phyloP scores from a whole-genome alignment of 2,113 vertebrate species.

The Paramisgurnus dabryanus region DNA sequence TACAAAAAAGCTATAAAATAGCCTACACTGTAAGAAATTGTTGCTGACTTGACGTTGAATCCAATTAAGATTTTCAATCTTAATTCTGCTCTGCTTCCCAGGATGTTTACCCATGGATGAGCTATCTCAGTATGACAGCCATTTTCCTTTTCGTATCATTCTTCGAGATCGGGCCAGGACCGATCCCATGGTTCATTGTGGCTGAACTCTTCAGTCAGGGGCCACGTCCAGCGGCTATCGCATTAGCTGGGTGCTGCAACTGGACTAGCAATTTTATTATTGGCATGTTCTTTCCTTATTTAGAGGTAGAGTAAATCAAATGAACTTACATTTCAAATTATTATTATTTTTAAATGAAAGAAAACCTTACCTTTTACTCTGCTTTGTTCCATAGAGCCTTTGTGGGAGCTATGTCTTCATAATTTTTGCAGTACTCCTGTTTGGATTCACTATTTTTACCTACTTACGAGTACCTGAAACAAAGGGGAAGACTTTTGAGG shows the following conservation, averaged over 20 bases:
- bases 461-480: slow-evolving; percentile 92
- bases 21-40: too few species aligned
- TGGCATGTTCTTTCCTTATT: slow-evolving; percentile 90
- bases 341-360: neutral
- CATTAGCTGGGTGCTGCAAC: slow-evolving; percentile 88
- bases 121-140: slow-evolving; percentile 86
- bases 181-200: slow-evolving; percentile 97
- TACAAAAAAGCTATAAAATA: too few species aligned
- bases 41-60: too few species aligned
- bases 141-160: slow-evolving; percentile 95
- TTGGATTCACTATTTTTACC: slow-evolving; percentile 81
- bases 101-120: slow-evolving; percentile 85
- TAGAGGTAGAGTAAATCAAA: slow-evolving; percentile 75
- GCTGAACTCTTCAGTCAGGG: slow-evolving; percentile 97
- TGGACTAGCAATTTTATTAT: slow-evolving; percentile 94
- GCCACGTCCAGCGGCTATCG: slow-evolving; percentile 89
- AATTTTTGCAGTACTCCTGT: slow-evolving; percentile 83
- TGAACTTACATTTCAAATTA: neutral
- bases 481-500: slow-evolving; percentile 90
- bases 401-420: slow-evolving; percentile 83
- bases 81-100: slow-evolving; percentile 54
- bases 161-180: slow-evolving; percentile 95
- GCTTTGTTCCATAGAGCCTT: slow-evolving; percentile 70
- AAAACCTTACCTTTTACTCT: neutral
- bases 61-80: neutral